Evolutionary conservation across 2,888 invertebrate genomes (phyloP), one percentile per base, ranked within the genome.

Genomic region (Palloptera scutellata): DNA sequence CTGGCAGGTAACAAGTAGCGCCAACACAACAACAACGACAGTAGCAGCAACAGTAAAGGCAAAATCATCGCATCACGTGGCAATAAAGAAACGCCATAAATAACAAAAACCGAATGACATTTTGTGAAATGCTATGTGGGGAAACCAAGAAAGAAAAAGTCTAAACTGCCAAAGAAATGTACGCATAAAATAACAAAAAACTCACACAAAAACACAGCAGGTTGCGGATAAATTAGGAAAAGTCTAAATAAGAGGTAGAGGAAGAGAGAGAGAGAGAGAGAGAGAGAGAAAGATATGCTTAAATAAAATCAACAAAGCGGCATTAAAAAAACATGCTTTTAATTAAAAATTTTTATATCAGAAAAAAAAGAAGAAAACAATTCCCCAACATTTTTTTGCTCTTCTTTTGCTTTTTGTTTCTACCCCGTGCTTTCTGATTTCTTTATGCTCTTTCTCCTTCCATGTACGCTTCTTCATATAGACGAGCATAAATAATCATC

Each of bases 251-350:
- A 30, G 20, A 48, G 6, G 6, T 48, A 15, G 8, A 48, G 6
- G 15, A 48, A n/a, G 51, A 48, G 51, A 48, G 15, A 4, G 15
- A 48, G 15, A 15, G n/a, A 48, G n/a, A 48, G 6, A 48, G 15
- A n/a, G 12, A 10, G 45, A 45, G 45, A 45, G 10, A 48, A 48
- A 48, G 15, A 48, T 4, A 15, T 48, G 15, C 2, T 15, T 3
- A 48, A 30, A 30, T 30, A 77, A 77, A 77, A 78, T 77, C 77
- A 77, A 77, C 76, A 78, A 74, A 77, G 76, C 74, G 75, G 77
- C 73, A 74, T 64, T n/a, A 69, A 75, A 78, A 76, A 77, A 72
- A 73, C 75, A 75, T 72, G 41, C 40, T 66, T 79, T 79, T 78
- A 78, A 78, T 79, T 79, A 78, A 78, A 78, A 78, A 78, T 13